Evolutionary conservation across 2,888 invertebrate species (phyloP), one percentile per base, ranked within the genome.

Genomic region (Eristalis tenax): DNA sequence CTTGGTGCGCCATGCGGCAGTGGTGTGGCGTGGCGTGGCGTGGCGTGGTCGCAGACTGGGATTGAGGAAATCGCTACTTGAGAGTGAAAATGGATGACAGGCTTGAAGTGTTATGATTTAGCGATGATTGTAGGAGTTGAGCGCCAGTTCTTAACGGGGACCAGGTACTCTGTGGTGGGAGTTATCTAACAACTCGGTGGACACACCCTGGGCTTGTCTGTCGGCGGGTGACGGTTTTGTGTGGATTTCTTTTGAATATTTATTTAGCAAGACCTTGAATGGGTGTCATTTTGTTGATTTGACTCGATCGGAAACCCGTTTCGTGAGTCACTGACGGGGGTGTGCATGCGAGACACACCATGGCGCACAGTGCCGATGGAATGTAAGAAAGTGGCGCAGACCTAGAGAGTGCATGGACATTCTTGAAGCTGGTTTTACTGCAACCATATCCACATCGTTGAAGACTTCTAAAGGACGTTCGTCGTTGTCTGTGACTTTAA

Each of bases 21-120:
- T 18, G 50, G 50, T 8, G 50, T 50, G 50, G 50, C 50, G n/a
- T 18, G 18, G 15, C 5, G 38, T 13, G n/a, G 50, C 50, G 18
- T 6, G 18, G 4, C 18, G n/a, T n/a, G n/a, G n/a, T 22, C 43
- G 76, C 8, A 57, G 71, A 26, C 43, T 32, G 61, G 65, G 64
- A 83, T 83, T 65, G 79, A 84, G 78, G 70, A 75, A 75, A 80
- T 66, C 65, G 28, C 68, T 8, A 75, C 57, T 73, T 68, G 71
- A 73, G 64, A 68, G 56, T 79, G 61, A 35, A 64, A 68, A 69
- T 63, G 69, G 68, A 75, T 70, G 57, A 28, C 26, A 65, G 57
- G 70, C 69, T 65, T 74, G 64, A 70, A 43, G 26, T 83, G 22
- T 32, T 43, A 26, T 40, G 73, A 69, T 64, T 75, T 38, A 38